Evolutionary conservation across 2,888 invertebrate species (phyloP), one percentile per base, ranked within the genome.

Genomic region (Polydrusus pterygomalis): DNA sequence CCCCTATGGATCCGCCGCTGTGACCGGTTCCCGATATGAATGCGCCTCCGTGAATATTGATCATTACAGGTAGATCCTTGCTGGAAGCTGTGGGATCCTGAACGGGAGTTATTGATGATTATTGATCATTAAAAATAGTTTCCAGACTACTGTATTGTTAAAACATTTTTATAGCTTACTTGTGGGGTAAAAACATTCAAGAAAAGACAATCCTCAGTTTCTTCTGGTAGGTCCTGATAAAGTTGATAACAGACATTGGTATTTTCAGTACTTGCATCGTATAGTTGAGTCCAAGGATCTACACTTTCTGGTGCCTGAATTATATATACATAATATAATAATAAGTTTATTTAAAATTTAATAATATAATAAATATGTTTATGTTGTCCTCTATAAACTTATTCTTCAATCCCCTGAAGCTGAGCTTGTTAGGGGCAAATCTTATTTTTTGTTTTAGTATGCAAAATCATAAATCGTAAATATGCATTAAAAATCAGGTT

Each of bases 41-140:
- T 17, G 73, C 77, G 34, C 82, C 82, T 5, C 81, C 82, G 64
- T 83, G 81, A n/a, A 82, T 79, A 72, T 78, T 77, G 9, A 83
- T 76, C 78, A 83, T 77, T 3, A 83, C 82, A 6, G 83, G 82
- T 18, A 81, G 43, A 65, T 51, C 56, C 1, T n/a, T 43, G 9
- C 76, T 62, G 49, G 69, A 25, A 2, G 17, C 45, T 7, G 73
- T 62, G 34, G 79, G 76, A 67, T 73, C 34, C 79, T 79, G n/a
- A 38, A 45, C 8, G 6, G 11, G 60, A 40, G 11, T 2, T 6
- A 40, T 6, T 40, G 2, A 9, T n/a, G n/a, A 9, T 40, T 40
- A 11, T 40, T n/a, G n/a, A 9, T 11, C 40, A 11, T 40, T 40
- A 11, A 40, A 40, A 40, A 5, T 11, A 11, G 11, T 40, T 40